These are phyloP conservation scores for Acanthiza pusilla DNA, from an alignment of 2,797 vertebrate genomes.

Conservation along the genomic window DNA sequence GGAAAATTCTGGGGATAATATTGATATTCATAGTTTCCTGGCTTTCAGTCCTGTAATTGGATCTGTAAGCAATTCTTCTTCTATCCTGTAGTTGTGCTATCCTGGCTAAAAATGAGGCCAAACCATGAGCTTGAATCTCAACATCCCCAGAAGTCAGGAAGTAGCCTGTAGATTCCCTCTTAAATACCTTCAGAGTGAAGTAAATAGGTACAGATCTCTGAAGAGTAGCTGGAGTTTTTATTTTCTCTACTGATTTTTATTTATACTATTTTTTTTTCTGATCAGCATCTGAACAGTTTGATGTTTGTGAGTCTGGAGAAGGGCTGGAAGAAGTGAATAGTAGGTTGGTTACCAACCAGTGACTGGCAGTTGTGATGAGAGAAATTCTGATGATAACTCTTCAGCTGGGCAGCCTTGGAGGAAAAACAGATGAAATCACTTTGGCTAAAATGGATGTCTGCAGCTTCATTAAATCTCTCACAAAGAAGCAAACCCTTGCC, in stretches of 20 bases:
- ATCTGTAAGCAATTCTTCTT: neutral
- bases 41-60: neutral
- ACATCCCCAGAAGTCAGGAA: neutral
- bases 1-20: neutral
- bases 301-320: neutral
- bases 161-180: neutral
- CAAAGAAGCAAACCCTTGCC: conserved; percentile 2
- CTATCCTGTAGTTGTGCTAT: neutral
- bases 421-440: conserved; percentile 55
- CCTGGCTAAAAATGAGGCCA: neutral
- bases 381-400: conserved; percentile 10
- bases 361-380: neutral
- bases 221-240: neutral
- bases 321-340: neutral
- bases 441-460: conserved; percentile 47
- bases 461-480: neutral
- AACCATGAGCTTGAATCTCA: neutral
- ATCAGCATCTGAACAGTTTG: neutral
- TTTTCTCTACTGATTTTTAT: neutral
- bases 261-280: neutral
- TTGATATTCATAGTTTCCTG: conserved; percentile 12
- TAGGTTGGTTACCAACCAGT: neutral
- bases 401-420: conserved; percentile 41
- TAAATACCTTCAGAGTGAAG: neutral
- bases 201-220: neutral